phyloP scores from a whole-genome alignment of 2,113 vertebrate species.

The Salminus brasiliensis region DNA sequence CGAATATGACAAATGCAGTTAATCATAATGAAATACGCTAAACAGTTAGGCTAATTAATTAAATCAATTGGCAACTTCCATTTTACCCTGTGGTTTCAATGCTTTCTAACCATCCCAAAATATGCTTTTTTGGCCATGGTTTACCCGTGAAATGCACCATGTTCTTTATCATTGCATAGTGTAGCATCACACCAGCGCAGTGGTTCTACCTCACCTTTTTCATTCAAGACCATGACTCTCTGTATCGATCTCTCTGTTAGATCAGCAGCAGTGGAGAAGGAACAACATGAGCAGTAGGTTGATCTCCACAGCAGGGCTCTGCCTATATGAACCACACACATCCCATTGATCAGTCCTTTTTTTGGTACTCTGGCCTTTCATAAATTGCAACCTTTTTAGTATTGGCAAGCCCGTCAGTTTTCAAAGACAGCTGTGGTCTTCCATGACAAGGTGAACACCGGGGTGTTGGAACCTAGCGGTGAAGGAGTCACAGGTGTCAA shows the following conservation, averaged over 20 bases:
- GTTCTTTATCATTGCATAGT: background rate
- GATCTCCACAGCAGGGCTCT: slow-evolving; percentile 48
- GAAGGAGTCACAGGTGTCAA: slow-evolving; percentile 72
- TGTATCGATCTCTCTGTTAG: slow-evolving; percentile 38
- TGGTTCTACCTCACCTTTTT: slow-evolving; percentile 4
- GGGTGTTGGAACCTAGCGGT: slow-evolving; percentile 49
- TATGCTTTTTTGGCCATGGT: background rate
- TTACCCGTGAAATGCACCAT: background rate
- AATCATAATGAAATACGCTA: no score
- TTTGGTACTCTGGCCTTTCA: slow-evolving; percentile 69
- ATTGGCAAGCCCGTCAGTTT: slow-evolving; percentile 62
- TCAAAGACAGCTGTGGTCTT: slow-evolving; percentile 44
- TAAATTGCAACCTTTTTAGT: slow-evolving; percentile 74
- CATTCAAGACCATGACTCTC: slow-evolving; percentile 8
- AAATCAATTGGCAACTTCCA: no score
- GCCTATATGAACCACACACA: slow-evolving; percentile 58
- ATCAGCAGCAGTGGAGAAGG: slow-evolving; percentile 36
- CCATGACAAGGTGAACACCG: slow-evolving; percentile 52
- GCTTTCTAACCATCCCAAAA: background rate
- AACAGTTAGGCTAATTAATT: no score
- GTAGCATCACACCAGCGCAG: background rate
- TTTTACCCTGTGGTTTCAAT: no score
- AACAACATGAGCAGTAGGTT: slow-evolving; percentile 68
- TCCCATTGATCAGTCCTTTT: slow-evolving; percentile 69
- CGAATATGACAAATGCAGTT: no score